A percentile compares a stretch with the other conserved stretches of the same genome.
phyloP scores from a whole-genome alignment of 2,113 vertebrate genomes.

The Salvator merianae region DNA sequence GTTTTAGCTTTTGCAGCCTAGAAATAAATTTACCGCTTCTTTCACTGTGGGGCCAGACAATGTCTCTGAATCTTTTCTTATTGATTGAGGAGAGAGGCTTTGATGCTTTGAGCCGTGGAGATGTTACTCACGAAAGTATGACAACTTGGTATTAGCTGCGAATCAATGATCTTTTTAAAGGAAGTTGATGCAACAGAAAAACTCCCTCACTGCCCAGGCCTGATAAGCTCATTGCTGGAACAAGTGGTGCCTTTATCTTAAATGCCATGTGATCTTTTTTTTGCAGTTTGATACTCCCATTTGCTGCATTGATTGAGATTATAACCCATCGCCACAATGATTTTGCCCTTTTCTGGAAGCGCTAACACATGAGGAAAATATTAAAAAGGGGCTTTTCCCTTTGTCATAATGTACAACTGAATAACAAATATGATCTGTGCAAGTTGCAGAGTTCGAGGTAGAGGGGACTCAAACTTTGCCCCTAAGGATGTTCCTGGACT shows the following conservation, averaged over 20 bases:
- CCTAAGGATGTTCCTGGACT: too few relatives aligned
- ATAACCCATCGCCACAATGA: constrained; percentile 52
- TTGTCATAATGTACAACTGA: neutral
- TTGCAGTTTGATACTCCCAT: constrained; percentile 70
- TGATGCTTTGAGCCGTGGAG: constrained; percentile 74
- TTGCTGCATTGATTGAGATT: constrained; percentile 71
- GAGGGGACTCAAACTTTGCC: neutral
- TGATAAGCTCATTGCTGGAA: constrained; percentile 72
- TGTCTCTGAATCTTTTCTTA: constrained; percentile 72
- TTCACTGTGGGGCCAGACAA: constrained; percentile 54
- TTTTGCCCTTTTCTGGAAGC: constrained; percentile 50
- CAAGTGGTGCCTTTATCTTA: constrained; percentile 77
- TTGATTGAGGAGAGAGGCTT: constrained; percentile 78
- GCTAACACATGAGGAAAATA: constrained; percentile 39
- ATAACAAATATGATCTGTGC: neutral
- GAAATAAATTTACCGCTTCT: constrained; percentile 28
- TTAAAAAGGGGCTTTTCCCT: constrained; percentile 48
- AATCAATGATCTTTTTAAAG: constrained; percentile 83
- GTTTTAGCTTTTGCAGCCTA: neutral
- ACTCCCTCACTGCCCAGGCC: constrained; percentile 69
- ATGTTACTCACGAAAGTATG: constrained; percentile 80
- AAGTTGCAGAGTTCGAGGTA: neutral
- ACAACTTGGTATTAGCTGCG: constrained; percentile 81
- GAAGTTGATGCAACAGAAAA: constrained; percentile 64
- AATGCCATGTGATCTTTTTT: constrained; percentile 71